phyloP scores from a whole-genome alignment of 2,113 vertebrate species.

The Tetraodon nigroviridis region DNA sequence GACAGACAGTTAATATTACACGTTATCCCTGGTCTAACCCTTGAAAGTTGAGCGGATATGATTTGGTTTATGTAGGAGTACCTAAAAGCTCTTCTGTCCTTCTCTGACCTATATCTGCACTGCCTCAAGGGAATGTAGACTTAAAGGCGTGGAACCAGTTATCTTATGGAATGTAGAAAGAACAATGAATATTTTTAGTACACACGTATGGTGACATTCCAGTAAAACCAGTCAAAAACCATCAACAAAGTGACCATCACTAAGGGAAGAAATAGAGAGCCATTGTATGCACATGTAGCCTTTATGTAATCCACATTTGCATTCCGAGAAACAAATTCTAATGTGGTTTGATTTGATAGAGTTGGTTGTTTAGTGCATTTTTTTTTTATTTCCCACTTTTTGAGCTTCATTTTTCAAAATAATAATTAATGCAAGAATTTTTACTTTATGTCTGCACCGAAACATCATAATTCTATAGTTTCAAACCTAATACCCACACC shows the following conservation, averaged over 20 bases:
- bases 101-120: slow-evolving; percentile 43
- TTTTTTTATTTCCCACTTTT: no score
- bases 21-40: slow-evolving; percentile 62
- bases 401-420: background rate
- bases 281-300: no score
- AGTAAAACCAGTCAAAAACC: no score
- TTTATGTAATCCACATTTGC: no score
- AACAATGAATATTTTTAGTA: no score
- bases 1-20: slow-evolving; percentile 65
- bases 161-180: background rate
- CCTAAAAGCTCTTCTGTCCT: slow-evolving; percentile 52
- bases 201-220: no score
- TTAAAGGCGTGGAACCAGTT: slow-evolving; percentile 52
- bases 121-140: slow-evolving; percentile 29
- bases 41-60: slow-evolving; percentile 62
- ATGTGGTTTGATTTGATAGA: no score
- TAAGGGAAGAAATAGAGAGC: no score
- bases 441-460: slow-evolving; percentile 19
- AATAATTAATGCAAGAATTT: slow-evolving; percentile 38
- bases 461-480: slow-evolving; percentile 32
- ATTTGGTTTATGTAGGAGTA: slow-evolving; percentile 55
- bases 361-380: background rate
- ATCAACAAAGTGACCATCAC: no score
- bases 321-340: no score
- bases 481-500: slow-evolving; percentile 36